Evolutionary conservation across 2,797 vertebrate genomes (phyloP).

Genomic region (Emys orbicularis): DNA sequence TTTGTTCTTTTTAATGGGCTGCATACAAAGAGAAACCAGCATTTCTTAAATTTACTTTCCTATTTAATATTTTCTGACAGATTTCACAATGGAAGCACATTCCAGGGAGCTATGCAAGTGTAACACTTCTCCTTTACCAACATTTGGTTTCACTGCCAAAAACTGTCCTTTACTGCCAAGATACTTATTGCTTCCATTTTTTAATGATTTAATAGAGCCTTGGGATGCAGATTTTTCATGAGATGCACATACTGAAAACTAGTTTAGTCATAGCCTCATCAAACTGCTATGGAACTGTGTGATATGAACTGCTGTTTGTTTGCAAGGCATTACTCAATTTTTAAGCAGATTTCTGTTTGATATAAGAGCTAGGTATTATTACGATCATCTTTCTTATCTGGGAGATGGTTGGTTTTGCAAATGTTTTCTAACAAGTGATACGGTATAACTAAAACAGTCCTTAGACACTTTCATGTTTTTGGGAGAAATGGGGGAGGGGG

Average conservation of each 20-base stretch:
- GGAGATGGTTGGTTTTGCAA: background rate
- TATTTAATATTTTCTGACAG: conserved; percentile 12
- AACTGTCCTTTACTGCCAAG: background rate
- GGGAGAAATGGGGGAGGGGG: background rate
- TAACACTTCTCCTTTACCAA: background rate
- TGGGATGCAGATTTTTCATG: background rate
- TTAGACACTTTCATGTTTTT: background rate
- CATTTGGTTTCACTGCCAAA: background rate
- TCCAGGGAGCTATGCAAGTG: background rate
- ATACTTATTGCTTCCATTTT: background rate
- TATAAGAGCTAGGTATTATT: background rate
- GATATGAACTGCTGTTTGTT: background rate
- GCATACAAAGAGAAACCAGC: background rate
- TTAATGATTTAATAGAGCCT: background rate
- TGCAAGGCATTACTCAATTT: background rate
- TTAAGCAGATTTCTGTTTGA: background rate
- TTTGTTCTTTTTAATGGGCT: background rate
- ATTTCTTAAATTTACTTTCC: background rate
- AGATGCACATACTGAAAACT: background rate
- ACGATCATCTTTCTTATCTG: background rate
- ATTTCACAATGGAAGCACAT: background rate
- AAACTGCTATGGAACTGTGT: background rate
- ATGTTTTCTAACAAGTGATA: background rate
- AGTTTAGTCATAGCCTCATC: background rate
- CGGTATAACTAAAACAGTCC: background rate